A percentile compares a stretch with the other conserved stretches of the same genome.
phyloP scores from a whole-genome alignment of 2,797 vertebrate species.

The Anableps anableps region DNA sequence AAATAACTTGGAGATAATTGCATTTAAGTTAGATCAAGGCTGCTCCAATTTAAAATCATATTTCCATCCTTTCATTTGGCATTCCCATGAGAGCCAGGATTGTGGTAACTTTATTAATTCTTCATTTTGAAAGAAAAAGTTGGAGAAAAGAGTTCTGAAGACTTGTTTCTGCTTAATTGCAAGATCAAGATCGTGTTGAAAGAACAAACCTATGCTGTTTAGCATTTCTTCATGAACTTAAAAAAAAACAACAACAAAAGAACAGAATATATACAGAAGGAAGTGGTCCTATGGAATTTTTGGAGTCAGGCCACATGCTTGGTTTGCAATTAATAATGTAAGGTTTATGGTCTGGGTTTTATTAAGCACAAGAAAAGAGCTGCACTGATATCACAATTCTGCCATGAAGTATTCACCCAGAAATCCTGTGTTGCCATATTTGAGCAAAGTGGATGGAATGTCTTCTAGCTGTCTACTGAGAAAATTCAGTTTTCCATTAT shows the following conservation, averaged over 20 bases:
- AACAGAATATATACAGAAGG: conserved; percentile 16
- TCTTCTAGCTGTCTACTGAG: conserved; percentile 23
- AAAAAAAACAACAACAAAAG: conserved; percentile 20
- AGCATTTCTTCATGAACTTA: background rate
- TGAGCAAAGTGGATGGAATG: conserved; percentile 25
- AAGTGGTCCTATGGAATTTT: conserved; percentile 19
- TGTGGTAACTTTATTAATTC: conserved; percentile 53
- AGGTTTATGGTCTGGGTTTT: conserved; percentile 20
- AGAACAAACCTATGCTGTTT: background rate
- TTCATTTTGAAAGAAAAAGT: conserved; percentile 69
- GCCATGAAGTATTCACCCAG: conserved; percentile 19
- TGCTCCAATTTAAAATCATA: conserved; percentile 74
- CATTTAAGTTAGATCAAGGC: conserved; percentile 75
- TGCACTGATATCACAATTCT: conserved; percentile 33
- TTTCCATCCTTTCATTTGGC: conserved; percentile 67
- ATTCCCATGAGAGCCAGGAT: conserved; percentile 42
- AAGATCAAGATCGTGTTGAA: background rate
- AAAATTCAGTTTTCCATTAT: conserved; percentile 44
- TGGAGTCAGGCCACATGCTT: conserved; percentile 34
- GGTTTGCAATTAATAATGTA: conserved; percentile 61
- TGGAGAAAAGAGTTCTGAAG: conserved; percentile 40
- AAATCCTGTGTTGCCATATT: conserved; percentile 42
- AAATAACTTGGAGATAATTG: conserved; percentile 80
- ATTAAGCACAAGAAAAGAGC: conserved; percentile 34
- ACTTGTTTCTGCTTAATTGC: conserved; percentile 32